Evolutionary conservation across 2,113 vertebrate genomes (phyloP).

Genomic region (Petaurus breviceps): DNA sequence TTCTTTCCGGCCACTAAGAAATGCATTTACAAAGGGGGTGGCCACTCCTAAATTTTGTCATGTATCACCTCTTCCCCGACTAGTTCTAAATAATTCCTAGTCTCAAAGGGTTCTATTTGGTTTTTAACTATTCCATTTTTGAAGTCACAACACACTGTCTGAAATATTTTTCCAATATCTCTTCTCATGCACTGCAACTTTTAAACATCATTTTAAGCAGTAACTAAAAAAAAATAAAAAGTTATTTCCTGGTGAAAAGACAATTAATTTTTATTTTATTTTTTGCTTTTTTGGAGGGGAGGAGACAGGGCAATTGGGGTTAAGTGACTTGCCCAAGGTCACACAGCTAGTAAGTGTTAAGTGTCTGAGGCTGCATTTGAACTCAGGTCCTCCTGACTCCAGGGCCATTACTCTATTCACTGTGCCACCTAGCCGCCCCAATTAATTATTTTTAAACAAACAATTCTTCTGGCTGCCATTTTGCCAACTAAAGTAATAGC

Average conservation of each 20-base stretch:
- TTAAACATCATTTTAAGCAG: background rate
- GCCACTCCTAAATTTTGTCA: background rate
- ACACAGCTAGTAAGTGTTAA: too few relatives aligned
- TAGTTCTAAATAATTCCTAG: background rate
- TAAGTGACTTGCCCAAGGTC: too few relatives aligned
- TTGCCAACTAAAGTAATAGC: background rate
- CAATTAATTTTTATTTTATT: background rate
- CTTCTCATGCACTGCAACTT: background rate
- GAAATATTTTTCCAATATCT: background rate
- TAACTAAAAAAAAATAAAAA: background rate
- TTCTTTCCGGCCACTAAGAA: background rate
- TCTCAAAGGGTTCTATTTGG: accelerated
- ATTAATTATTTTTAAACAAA: background rate
- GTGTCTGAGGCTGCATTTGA: too few relatives aligned
- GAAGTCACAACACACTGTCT: background rate
- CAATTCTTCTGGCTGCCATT: background rate
- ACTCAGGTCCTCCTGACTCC: too few relatives aligned
- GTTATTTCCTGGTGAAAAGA: background rate
- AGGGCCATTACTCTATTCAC: too few relatives aligned
- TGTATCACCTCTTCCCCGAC: background rate
- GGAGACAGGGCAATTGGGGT: too few relatives aligned
- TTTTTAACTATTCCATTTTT: background rate
- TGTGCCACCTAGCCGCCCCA: too few relatives aligned
- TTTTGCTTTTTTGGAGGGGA: too few relatives aligned
- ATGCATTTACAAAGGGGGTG: background rate